Conservation (phyloP, 2,113 vertebrate species). For the human (Homo sapiens) region GRCh38 chr2:216218001-216218500, state of each 20-base stretch:
- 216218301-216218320: not conserved
- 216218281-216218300: not conserved
- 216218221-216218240: not conserved
- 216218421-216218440: not conserved
- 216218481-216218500: not conserved
- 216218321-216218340: not conserved
- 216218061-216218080: not conserved
- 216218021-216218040: not conserved
- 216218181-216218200: not conserved
- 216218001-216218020: not conserved
- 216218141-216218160: not conserved
- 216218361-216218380: not conserved
- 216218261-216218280: not conserved
- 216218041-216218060: not conserved
- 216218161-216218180: not conserved
- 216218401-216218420: not conserved
- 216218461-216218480: not conserved
- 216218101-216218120: not conserved
- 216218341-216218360: not conserved
- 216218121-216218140: not conserved
- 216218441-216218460: not conserved
- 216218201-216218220: not conserved
- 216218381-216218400: not conserved
- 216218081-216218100: not conserved
- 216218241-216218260: not conserved